A percentile compares a stretch with the other conserved stretches of the same genome.
These are phyloP conservation scores for Eumacrocentrus americanus DNA, from an alignment of 2,888 invertebrate species.

Conservation along the genomic window DNA sequence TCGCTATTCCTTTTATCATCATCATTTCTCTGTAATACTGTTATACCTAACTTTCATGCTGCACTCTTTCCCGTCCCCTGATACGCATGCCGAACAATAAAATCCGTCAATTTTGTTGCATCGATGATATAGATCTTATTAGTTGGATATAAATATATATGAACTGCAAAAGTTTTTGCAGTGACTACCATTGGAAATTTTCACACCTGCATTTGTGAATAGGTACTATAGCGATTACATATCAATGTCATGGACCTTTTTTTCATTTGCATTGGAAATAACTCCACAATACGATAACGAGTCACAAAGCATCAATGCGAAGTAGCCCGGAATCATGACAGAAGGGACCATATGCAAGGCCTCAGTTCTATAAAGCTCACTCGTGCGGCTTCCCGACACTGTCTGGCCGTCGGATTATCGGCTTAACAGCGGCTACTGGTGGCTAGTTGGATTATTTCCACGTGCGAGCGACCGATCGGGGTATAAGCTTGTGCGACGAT, in stretches of 20 bases:
- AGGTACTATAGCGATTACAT: not conserved
- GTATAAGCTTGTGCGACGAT: constrained; percentile 29
- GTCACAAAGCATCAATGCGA: not conserved
- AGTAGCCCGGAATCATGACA: no score
- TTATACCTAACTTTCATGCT: no score
- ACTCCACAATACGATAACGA: not conserved
- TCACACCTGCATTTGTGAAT: no score
- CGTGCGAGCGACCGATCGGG: constrained; percentile 39
- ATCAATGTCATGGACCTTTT: not conserved
- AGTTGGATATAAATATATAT: no score
- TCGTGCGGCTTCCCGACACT: constrained; percentile 57
- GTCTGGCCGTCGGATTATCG: constrained; percentile 61
- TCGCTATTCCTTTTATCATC: no score
- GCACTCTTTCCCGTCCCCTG: no score
- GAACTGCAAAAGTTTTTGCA: no score
- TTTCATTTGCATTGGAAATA: not conserved
- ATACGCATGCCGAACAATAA: no score
- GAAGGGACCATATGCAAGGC: constrained; percentile 15
- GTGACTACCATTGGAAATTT: no score
- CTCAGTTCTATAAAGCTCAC: constrained; percentile 47
- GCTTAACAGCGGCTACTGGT: constrained; percentile 48
- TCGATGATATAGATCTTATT: no score
- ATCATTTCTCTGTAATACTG: no score
- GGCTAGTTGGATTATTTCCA: constrained; percentile 47
- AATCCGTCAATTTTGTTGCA: no score